Conservation (phyloP, 64 coral and sea anemone genomes). For the Acropora yongei region DNA sequence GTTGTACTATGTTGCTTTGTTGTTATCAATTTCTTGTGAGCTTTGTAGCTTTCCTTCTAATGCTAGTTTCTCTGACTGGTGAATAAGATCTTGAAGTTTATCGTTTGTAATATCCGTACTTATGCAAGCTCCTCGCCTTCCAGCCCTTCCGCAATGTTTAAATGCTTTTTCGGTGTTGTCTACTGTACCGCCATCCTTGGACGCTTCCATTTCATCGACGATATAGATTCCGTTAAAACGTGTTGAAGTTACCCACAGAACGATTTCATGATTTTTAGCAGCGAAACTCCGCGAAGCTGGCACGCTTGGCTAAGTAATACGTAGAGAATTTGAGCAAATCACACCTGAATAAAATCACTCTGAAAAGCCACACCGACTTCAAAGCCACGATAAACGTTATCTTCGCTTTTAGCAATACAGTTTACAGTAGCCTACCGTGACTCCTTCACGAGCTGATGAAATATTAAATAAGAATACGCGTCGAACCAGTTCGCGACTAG, state of each 20-base stretch:
- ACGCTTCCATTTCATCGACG: slow-evolving; percentile 21
- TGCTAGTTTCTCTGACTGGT: slow-evolving; percentile 37
- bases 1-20: slow-evolving; percentile 15
- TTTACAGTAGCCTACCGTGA: neutral
- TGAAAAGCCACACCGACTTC: neutral
- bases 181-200: neutral
- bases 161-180: slow-evolving; percentile 42
- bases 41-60: slow-evolving; percentile 1
- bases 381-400: neutral
- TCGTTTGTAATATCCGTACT: slow-evolving; percentile 43
- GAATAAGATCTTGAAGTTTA: slow-evolving; percentile 66
- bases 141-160: slow-evolving; percentile 67
- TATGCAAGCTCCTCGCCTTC: slow-evolving; percentile 65
- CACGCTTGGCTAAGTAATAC: too few species aligned
- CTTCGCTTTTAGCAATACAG: neutral
- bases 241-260: neutral
- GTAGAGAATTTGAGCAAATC: neutral
- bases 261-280: neutral
- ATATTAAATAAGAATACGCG: too few species aligned
- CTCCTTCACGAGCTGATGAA: too few species aligned
- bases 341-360: neutral
- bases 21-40: slow-evolving; percentile 9
- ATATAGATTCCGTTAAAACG: neutral
- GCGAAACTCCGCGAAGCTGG: too few species aligned
- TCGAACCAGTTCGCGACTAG: neutral